Evolutionary conservation across 2,888 invertebrate species (phyloP).

Genomic region (Homarus gammarus): DNA sequence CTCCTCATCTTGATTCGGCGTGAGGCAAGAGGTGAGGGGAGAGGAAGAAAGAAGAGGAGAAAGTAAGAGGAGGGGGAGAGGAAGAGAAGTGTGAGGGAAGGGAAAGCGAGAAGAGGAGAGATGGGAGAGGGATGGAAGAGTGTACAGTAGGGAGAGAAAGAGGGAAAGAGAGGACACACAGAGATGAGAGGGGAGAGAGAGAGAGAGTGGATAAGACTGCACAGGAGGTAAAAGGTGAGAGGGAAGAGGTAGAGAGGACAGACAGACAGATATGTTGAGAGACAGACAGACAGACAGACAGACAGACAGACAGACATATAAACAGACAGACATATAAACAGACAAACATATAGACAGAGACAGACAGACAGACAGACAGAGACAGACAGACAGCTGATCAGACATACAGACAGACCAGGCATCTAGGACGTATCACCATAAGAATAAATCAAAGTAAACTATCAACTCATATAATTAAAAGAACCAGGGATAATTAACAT

Average conservation of each 20-base stretch:
- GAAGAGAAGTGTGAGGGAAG: not conserved
- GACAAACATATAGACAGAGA: too few relatives aligned
- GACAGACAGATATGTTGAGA: not conserved
- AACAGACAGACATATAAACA: too few relatives aligned
- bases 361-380: too few relatives aligned
- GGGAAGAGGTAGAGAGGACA: not conserved
- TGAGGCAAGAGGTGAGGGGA: too few relatives aligned
- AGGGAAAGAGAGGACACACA: not conserved
- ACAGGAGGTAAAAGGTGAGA: not conserved
- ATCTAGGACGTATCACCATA: too few relatives aligned
- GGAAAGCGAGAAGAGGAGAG: not conserved
- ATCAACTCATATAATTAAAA: too few relatives aligned
- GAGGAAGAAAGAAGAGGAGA: not conserved
- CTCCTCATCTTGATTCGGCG: too few relatives aligned
- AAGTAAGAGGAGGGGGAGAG: not conserved
- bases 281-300: not conserved
- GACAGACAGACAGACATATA: too few relatives aligned
- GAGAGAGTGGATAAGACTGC: not conserved
- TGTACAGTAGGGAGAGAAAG: not conserved
- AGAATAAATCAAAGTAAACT: too few relatives aligned
- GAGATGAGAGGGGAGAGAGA: not conserved
- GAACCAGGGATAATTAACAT: too few relatives aligned
- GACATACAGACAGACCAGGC: not conserved
- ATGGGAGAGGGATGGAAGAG: not conserved
- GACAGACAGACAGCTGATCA: too few relatives aligned